Base-by-base conservation (phyloP, 1,140 invertebrate genomes). In the Achatina immaculata region DNA sequence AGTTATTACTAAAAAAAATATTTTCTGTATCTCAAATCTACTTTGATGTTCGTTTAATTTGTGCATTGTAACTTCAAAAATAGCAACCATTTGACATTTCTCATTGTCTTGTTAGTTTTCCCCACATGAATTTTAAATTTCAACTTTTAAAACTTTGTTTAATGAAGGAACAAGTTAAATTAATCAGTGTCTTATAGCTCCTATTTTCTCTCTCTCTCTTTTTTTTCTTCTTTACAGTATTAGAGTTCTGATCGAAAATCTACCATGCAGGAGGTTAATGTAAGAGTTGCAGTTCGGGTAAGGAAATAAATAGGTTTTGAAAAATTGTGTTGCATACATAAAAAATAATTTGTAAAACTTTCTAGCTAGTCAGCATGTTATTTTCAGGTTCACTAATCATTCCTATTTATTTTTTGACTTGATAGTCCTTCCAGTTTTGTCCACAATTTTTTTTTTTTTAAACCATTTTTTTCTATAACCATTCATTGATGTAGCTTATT, bases 241-340 rank as follows among this genome's bases (percentile, higher is more conserved):
- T n/a, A n/a, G n/a, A n/a, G n/a, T n/a, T n/a, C 31, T n/a, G 16
- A 1, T 28, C 24, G 55, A 36, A 71, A 31, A 68, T 40, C 28
- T 31, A 78, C 19, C 34, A 83, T 82, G 84, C 77, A 81, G 69
- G 83, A 82, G 62, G 81, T 80, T 51, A 83, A 82, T 84, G 89
- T 90, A 0, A 83, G 85, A 81, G 89, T 90, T 40, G 89, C 89
- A 65, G 88, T 90, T 16, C 79, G 89, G 88, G 89, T 90, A 62
- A 62, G 58, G 11, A 62, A 55, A 86, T 85, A 86, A 82, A 16
- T 71, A 9, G 58, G 3, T 66, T 62, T 19, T 16, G 6, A 28
- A 55, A 3, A 24, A 19, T 58, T 48, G 38, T 7, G 7, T 11
- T 66, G 65, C 40, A 48, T 24, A 14, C 40, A 51, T 55, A 19